These are phyloP conservation scores for Thelaira solivaga DNA, from an alignment of 2,888 invertebrate species.

Conservation along the genomic window DNA sequence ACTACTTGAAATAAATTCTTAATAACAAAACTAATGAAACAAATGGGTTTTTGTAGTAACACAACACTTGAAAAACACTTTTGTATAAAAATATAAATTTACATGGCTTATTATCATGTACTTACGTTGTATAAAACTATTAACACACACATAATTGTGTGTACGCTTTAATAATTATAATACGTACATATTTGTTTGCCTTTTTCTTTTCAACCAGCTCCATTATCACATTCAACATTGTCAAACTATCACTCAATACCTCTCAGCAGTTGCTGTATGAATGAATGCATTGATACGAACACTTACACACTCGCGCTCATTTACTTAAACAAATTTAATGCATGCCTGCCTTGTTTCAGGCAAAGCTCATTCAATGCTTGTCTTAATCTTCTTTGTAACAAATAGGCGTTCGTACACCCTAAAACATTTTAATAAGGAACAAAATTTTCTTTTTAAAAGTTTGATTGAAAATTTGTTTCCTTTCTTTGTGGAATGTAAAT, in stretches of 20 bases:
- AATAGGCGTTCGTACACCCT: not conserved
- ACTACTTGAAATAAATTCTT: not conserved
- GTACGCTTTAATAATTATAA: not conserved
- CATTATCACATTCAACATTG: not conserved
- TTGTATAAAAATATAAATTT: not conserved
- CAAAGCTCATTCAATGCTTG: not conserved
- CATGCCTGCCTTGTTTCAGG: conserved; percentile 19
- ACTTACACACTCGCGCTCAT: no score
- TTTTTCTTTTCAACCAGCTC: not conserved
- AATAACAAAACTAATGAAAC: not conserved
- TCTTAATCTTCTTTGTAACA: not conserved
- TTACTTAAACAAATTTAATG: conserved; percentile 32
- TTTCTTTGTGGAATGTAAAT: no score
- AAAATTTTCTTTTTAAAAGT: no score
- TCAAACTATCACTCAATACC: conserved; percentile 4
- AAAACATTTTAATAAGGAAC: no score
- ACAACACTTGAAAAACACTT: conserved; percentile 12
- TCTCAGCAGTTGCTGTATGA: conserved; percentile 32
- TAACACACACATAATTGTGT: not conserved
- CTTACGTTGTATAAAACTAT: no score
- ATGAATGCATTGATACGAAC: conserved; percentile 6
- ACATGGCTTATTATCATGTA: not conserved
- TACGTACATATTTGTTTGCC: not conserved
- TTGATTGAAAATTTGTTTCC: no score
- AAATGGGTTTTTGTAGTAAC: conserved; percentile 18